Evolutionary conservation across 2,797 vertebrate species (phyloP), one percentile per base, ranked within the genome.

Genomic region (Florisuga fusca): DNA sequence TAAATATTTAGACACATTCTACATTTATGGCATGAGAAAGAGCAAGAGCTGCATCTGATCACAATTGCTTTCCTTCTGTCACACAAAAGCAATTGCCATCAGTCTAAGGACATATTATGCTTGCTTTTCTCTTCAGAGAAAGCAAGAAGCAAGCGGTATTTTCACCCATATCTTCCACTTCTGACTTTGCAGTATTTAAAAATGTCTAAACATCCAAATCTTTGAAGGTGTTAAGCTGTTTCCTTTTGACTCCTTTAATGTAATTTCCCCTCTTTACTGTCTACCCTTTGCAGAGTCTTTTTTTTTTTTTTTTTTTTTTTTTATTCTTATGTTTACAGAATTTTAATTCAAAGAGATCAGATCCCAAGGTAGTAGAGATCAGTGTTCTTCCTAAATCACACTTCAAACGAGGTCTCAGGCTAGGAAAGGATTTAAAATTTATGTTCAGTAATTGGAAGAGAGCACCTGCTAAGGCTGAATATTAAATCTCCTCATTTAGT

Each of bases 371-470:
- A 84, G 45, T 85, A 76, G 80, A 72, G 61, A 87, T 89, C 66
- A 69, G n/a, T 67, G 3, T 76, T 69, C 63, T 93, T 96, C 81
- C 11, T 73, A 91, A 95, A 87, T 94, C 16, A 48, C 86, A 29
- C 43, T 62, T 82, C 76, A 95, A 94, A 93, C n/a, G 19, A 75
- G 92, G 27, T 72, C 59, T 64, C 93, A 89, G 73, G 89, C 46
- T 72, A 89, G 68, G 67, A 92, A 94, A 75, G 12, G 69, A 94
- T 96, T 96, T 97, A 72, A 92, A 95, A 91, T 96, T 95, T 94
- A 50, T 80, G 27, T 93, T 84, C 82, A 95, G 57, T 95, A 94
- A 81, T 91, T 91, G 89, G 92, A 95, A 12, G 20, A 4, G 43
- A 97, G 54, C 72, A 94, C 82, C 38, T 84, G 33, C 78, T 77